phyloP scores from a whole-genome alignment of 2,797 vertebrate species.

The Pagetopsis macropterus region DNA sequence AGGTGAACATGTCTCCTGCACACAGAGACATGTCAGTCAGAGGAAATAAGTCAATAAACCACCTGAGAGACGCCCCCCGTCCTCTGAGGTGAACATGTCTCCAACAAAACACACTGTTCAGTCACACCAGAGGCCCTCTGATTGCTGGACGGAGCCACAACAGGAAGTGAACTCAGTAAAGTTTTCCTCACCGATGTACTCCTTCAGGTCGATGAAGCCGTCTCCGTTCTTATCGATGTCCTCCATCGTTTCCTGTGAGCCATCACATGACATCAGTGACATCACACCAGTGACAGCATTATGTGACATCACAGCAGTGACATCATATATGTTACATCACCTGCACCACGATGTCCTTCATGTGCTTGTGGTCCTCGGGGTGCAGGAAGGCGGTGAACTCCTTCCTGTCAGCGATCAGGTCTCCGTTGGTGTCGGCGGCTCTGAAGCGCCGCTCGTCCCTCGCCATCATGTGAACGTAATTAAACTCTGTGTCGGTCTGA shows the following conservation, averaged over 20 bases:
- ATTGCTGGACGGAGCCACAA: too few relatives aligned
- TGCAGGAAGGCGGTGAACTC: constrained; percentile 94
- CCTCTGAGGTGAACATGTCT: constrained; percentile 87
- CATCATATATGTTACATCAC: constrained; percentile 66
- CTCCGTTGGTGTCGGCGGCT: constrained; percentile 87
- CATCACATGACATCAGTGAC: neutral
- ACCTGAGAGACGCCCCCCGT: too few relatives aligned
- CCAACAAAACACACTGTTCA: constrained; percentile 59
- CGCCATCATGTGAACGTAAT: constrained; percentile 91
- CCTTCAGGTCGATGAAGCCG: constrained; percentile 91
- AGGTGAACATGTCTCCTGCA: constrained; percentile 91
- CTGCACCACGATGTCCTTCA: constrained; percentile 93
- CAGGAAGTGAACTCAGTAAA: too few relatives aligned
- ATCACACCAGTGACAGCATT: neutral
- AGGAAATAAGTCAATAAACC: too few relatives aligned
- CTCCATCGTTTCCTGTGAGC: constrained; percentile 91
- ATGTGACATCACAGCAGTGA: neutral
- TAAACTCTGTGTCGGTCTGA: constrained; percentile 85
- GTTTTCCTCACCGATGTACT: constrained; percentile 88
- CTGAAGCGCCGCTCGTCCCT: constrained; percentile 92
- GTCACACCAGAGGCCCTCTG: too few relatives aligned
- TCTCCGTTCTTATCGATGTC: constrained; percentile 95
- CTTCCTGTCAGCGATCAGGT: constrained; percentile 87
- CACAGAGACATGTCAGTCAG: too few relatives aligned
- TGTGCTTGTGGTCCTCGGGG: constrained; percentile 92